Conservation (phyloP, 30 jellyfish, hydroid and myxozoan species). For the Chironex yamaguchii region DNA sequence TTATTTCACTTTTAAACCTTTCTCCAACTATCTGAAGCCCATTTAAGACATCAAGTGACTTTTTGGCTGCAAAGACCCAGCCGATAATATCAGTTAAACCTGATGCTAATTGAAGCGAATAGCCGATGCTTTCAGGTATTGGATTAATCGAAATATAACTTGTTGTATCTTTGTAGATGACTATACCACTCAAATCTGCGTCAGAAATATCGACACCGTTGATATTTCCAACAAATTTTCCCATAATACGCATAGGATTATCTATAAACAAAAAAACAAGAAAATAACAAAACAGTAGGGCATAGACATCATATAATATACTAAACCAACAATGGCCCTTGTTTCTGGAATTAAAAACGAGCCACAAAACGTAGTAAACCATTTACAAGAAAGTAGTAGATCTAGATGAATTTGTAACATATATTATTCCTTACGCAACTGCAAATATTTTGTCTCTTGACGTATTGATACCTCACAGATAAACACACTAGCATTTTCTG, state of each 20-base stretch:
- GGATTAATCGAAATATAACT: conserved; percentile 51
- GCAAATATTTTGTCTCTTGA: no score
- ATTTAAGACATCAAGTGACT: background rate
- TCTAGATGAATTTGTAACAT: no score
- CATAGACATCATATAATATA: no score
- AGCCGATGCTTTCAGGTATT: conserved; percentile 26
- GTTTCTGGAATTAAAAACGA: no score
- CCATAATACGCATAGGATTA: conserved; percentile 27
- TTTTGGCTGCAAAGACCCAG: conserved; percentile 61
- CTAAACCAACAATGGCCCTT: no score
- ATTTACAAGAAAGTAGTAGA: no score
- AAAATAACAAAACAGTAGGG: background rate
- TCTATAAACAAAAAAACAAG: background rate
- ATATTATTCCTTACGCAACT: no score
- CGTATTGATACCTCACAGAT: no score
- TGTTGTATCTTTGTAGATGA: conserved; percentile 25
- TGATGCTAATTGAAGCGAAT: conserved; percentile 68
- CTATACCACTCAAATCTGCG: conserved; percentile 39
- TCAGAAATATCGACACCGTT: conserved; percentile 25
- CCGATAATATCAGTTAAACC: conserved; percentile 60
- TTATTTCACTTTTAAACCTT: conserved; percentile 50
- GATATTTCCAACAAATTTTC: conserved; percentile 60
- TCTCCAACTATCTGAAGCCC: conserved; percentile 69
- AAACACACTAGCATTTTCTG: no score
- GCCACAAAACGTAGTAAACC: no score